Conservation (phyloP, 2,797 vertebrate genomes). For the Todus mexicanus region DNA sequence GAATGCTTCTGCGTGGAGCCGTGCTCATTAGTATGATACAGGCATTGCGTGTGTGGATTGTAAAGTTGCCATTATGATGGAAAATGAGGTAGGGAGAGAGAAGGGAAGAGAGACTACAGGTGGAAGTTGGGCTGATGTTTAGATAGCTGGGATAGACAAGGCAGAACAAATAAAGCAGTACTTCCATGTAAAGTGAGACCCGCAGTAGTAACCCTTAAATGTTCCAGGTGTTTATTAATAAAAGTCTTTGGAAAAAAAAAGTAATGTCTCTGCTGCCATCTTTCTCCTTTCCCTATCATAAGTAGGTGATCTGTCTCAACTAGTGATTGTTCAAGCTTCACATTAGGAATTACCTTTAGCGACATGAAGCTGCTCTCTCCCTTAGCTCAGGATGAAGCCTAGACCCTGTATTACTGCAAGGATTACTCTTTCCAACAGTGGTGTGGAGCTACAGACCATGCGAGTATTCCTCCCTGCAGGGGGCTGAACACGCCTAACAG, state of each 20-base stretch:
- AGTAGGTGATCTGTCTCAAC: neutral
- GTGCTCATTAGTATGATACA: neutral
- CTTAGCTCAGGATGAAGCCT: neutral
- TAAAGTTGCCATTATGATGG: neutral
- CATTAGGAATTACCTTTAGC: neutral
- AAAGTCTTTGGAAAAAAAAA: conserved; percentile 29
- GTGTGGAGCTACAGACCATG: neutral
- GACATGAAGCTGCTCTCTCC: neutral
- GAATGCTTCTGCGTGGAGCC: neutral
- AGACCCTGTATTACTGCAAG: neutral
- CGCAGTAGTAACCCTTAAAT: conserved; percentile 16
- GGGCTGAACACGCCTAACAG: neutral
- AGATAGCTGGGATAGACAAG: neutral
- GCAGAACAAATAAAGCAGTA: neutral
- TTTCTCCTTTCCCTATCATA: neutral
- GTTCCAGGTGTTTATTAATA: conserved; percentile 67
- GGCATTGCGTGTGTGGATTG: neutral
- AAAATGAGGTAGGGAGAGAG: neutral
- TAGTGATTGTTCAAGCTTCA: neutral
- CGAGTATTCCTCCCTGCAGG: neutral
- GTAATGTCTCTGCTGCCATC: neutral
- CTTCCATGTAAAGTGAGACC: neutral
- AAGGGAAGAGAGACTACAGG: neutral
- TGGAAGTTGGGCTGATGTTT: neutral
- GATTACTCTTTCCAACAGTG: neutral